phyloP scores from a whole-genome alignment of 2,113 vertebrate species.

The Leucopsar rothschildi region DNA sequence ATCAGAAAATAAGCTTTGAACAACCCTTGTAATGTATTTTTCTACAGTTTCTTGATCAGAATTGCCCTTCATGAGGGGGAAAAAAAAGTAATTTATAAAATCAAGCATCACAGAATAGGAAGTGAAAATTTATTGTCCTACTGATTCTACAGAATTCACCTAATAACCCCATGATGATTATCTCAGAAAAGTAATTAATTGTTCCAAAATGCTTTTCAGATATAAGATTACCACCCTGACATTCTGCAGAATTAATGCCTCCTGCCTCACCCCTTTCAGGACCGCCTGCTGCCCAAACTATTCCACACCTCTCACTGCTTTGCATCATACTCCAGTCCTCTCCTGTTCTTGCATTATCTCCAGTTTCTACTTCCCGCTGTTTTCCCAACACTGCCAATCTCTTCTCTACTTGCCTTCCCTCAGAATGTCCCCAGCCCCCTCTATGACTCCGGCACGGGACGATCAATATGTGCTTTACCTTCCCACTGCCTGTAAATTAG shows the following conservation, averaged over 20 bases:
- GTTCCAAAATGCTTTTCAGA: neutral
- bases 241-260: neutral
- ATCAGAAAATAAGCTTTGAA: neutral
- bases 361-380: neutral
- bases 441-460: neutral
- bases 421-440: accelerated
- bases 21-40: neutral
- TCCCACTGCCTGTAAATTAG: neutral
- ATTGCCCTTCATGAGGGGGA: neutral
- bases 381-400: neutral
- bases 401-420: neutral
- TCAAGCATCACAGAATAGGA: neutral
- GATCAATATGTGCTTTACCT: neutral
- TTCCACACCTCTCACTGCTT: neutral
- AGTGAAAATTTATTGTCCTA: neutral
- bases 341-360: neutral
- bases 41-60: neutral
- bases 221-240: neutral
- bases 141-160: neutral
- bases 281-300: neutral
- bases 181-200: neutral
- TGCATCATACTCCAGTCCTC: neutral
- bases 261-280: neutral
- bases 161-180: neutral
- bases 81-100: neutral